These are phyloP conservation scores for Drosophila rellima DNA, from an alignment of 2,888 invertebrate genomes.

Conservation along the genomic window DNA sequence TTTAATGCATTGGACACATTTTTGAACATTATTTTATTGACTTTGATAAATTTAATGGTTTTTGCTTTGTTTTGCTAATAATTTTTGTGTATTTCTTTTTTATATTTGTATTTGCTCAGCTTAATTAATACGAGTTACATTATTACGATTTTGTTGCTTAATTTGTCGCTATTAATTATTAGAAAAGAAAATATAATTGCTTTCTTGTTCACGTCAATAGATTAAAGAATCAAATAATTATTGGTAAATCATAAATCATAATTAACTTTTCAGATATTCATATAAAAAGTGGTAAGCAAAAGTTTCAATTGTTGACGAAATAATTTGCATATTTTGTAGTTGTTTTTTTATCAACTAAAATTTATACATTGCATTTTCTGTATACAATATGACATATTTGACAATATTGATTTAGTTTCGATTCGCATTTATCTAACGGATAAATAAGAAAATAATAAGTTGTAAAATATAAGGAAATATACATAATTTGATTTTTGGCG, in stretches of 20 bases:
- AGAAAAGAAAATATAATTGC: constrained; percentile 51
- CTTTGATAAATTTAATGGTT: constrained; percentile 71
- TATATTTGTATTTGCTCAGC: constrained; percentile 60
- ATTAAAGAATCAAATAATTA: constrained; percentile 42
- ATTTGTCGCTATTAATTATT: constrained; percentile 60
- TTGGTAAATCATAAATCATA: constrained; percentile 51
- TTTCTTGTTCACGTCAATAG: constrained; percentile 64
- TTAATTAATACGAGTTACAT: constrained; percentile 68
- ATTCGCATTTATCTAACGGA: constrained; percentile 37
- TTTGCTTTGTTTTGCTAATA: constrained; percentile 70
- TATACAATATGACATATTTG: constrained; percentile 58
- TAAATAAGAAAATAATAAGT: constrained; percentile 31
- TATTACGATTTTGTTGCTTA: constrained; percentile 58
- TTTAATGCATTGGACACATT: constrained; percentile 77
- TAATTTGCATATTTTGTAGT: constrained; percentile 31
- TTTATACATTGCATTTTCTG: constrained; percentile 65
- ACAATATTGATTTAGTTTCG: constrained; percentile 53
- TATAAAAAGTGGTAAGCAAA: constrained; percentile 23
- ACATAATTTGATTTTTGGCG: constrained; percentile 46
- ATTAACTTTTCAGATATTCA: constrained; percentile 39
- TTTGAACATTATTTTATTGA: constrained; percentile 81
- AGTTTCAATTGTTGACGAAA: constrained; percentile 40
- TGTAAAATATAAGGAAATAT: constrained; percentile 53
- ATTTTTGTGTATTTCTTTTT: constrained; percentile 67
- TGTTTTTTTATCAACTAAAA: constrained; percentile 58